Evolutionary conservation across 2,888 invertebrate species (phyloP).

Genomic region (Nemurella pictetii): DNA sequence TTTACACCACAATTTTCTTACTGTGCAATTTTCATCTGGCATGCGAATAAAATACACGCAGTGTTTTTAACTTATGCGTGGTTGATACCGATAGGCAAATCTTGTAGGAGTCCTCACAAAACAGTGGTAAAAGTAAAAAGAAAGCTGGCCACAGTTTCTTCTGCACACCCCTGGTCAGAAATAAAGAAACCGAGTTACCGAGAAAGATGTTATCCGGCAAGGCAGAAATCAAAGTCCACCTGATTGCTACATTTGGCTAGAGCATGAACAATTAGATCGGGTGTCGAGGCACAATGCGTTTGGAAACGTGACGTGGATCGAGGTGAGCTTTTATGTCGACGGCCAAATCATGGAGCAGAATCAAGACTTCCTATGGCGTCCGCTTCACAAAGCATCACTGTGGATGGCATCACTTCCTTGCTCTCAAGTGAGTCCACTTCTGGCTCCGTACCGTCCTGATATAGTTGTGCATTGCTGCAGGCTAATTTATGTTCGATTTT

Average conservation of each 20-base stretch:
- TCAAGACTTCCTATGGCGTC: not conserved
- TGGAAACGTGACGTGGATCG: not conserved
- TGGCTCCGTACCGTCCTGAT: not conserved
- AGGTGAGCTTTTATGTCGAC: not conserved
- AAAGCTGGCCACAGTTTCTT: not conserved
- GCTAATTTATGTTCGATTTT: no score
- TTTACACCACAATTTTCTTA: not conserved
- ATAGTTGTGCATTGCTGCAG: no score
- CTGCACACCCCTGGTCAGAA: constrained; percentile 10
- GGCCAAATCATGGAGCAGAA: not conserved
- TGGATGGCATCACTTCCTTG: not conserved
- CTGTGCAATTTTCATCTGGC: not conserved
- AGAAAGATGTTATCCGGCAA: not conserved
- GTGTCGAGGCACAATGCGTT: not conserved
- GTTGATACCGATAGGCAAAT: not conserved
- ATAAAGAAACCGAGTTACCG: not conserved
- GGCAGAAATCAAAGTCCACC: not conserved
- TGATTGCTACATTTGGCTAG: not conserved
- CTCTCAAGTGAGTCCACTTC: not conserved
- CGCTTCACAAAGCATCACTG: not conserved
- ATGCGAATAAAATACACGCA: no score
- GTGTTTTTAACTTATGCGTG: no score
- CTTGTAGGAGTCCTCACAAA: not conserved
- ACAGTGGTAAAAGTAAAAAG: not conserved
- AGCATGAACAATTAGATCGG: not conserved